Conservation (phyloP, 2,113 vertebrate genomes). For the Myanophis thanlyinensis region DNA sequence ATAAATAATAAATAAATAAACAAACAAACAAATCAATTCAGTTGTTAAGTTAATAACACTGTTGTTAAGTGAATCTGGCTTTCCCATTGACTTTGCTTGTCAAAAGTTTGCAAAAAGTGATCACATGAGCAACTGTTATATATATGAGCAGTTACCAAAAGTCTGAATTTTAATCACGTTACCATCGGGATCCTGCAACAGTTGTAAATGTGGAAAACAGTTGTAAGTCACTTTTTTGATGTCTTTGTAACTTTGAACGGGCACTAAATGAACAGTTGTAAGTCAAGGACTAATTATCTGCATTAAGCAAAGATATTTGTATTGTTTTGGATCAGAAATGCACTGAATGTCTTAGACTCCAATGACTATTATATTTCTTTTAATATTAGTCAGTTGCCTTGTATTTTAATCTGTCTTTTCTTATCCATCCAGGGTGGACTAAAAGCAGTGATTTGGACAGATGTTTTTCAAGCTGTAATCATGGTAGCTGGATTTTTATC, state of each 20-base stretch:
- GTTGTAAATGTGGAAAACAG: too few species aligned
- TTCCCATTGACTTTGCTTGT: too few species aligned
- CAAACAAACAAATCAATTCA: too few species aligned
- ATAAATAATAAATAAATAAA: too few species aligned
- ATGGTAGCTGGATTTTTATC: slow-evolving; percentile 85
- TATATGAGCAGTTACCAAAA: neutral
- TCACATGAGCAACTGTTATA: neutral
- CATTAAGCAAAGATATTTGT: neutral
- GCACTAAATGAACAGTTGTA: neutral
- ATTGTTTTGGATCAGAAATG: neutral
- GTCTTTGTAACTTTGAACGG: neutral
- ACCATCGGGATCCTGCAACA: too few species aligned
- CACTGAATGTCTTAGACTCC: neutral
- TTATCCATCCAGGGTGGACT: slow-evolving; percentile 80
- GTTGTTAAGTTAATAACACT: neutral
- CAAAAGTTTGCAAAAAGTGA: too few species aligned
- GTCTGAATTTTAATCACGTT: too few species aligned
- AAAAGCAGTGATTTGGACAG: slow-evolving; percentile 92
- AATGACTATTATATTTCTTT: neutral
- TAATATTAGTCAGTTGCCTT: neutral
- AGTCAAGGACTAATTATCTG: neutral
- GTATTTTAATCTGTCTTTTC: rapidly evolving
- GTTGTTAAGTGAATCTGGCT: neutral
- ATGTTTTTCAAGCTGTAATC: slow-evolving; percentile 87
- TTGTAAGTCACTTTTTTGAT: neutral